These are phyloP conservation scores for Andrena flavipes DNA, from an alignment of 2,888 invertebrate species.

Conservation along the genomic window DNA sequence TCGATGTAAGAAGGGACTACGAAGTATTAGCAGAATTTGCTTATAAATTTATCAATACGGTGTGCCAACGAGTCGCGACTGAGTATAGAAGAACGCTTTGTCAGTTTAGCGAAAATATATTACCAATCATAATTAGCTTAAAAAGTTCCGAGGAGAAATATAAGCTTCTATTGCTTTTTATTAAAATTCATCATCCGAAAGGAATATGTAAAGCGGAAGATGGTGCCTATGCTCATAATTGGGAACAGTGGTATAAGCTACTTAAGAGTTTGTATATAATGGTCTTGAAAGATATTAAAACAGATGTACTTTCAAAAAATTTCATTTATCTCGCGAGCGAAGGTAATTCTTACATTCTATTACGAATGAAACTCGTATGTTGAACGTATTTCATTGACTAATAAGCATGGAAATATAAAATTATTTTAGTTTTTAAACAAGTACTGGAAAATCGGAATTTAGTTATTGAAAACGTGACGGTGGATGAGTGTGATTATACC, in stretches of 20 bases:
- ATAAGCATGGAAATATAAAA: not conserved
- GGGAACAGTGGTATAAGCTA: slow-evolving; percentile 84
- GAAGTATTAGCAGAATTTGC: slow-evolving; percentile 66
- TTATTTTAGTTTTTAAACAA: slow-evolving; percentile 81
- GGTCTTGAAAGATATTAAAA: slow-evolving; percentile 79
- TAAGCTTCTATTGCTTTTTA: slow-evolving; percentile 85
- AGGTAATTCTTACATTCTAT: slow-evolving; percentile 71
- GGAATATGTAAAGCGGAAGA: slow-evolving; percentile 81
- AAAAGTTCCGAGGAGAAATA: slow-evolving; percentile 80
- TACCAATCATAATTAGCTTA: slow-evolving; percentile 84
- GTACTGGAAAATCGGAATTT: slow-evolving; percentile 69
- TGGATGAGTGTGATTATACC: slow-evolving; percentile 46
- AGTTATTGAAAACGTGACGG: slow-evolving; percentile 20
- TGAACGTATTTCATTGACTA: slow-evolving; percentile 1
- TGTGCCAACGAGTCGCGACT: slow-evolving; percentile 84
- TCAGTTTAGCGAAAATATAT: slow-evolving; percentile 86
- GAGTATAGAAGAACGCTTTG: slow-evolving; percentile 86
- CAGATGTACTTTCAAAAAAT: slow-evolving; percentile 64
- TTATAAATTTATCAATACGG: slow-evolving; percentile 72
- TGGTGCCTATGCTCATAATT: slow-evolving; percentile 83
- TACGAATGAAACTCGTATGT: no score
- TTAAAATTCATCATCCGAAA: slow-evolving; percentile 86
- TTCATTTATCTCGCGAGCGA: slow-evolving; percentile 77
- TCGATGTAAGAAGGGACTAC: slow-evolving; percentile 41
- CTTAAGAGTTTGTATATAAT: slow-evolving; percentile 82